A percentile compares a stretch with the other conserved stretches of the same genome.
Evolutionary conservation across 1,140 invertebrate species (phyloP).

Genomic region (Drosophila nasuta): DNA sequence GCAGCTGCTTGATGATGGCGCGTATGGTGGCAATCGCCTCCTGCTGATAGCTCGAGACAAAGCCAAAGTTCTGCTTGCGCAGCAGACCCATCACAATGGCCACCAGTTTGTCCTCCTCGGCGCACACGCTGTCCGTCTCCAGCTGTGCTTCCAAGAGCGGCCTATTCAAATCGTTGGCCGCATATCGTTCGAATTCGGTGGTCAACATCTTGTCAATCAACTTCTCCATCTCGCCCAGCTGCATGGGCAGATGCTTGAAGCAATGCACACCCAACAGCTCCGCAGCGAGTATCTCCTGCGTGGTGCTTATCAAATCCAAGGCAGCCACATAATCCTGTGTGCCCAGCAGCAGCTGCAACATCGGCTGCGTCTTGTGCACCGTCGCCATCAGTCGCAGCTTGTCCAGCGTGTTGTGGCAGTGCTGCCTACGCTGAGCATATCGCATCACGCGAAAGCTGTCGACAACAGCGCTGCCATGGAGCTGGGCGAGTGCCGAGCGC

Average conservation of each 20-base stretch:
- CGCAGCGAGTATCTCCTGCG: slow-evolving; percentile 96
- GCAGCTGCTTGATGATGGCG: slow-evolving; percentile 94
- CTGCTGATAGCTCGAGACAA: slow-evolving; percentile 94
- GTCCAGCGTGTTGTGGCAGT: slow-evolving; percentile 88
- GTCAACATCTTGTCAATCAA: slow-evolving; percentile 98
- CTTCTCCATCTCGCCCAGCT: slow-evolving; percentile 98
- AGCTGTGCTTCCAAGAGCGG: slow-evolving; percentile 87
- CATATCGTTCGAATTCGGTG: slow-evolving; percentile 97
- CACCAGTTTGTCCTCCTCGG: slow-evolving; percentile 93
- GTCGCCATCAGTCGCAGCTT: slow-evolving; percentile 97
- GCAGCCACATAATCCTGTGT: slow-evolving; percentile 99
- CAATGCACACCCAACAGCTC: slow-evolving; percentile 96
- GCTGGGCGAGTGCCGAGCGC: slow-evolving; percentile 88
- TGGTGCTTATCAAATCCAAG: slow-evolving; percentile 96
- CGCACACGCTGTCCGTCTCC: slow-evolving; percentile 87
- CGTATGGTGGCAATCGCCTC: slow-evolving; percentile 95
- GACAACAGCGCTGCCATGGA: slow-evolving; percentile 92
- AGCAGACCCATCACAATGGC: slow-evolving; percentile 96
- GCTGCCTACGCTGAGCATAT: slow-evolving; percentile 88
- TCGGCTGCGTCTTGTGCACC: slow-evolving; percentile 98
- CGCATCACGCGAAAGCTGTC: slow-evolving; percentile 92
- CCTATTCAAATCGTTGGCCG: slow-evolving; percentile 96
- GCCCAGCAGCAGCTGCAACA: slow-evolving; percentile 96
- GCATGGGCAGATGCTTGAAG: slow-evolving; percentile 97
- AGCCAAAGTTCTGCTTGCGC: slow-evolving; percentile 93